Evolutionary conservation across 2,888 invertebrate genomes (phyloP), one percentile per base, ranked within the genome.

Genomic region (Quadriops clusia): DNA sequence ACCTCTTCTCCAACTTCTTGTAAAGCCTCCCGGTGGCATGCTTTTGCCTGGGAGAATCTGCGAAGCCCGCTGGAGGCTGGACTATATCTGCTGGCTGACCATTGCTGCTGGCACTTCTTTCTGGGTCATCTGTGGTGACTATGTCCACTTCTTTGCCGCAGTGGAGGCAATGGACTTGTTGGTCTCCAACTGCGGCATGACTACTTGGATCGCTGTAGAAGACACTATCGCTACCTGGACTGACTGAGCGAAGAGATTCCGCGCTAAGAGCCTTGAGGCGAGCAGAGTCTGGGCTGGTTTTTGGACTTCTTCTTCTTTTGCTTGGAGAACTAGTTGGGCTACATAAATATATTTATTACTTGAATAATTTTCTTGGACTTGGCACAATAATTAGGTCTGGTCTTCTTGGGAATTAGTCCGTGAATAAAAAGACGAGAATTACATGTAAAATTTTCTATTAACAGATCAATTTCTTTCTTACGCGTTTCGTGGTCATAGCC

Each of bases 221-320:
- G 14, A 89, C 87, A 33, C 84, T 86, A 58, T 89, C 87, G 41
- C 86, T 87, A 13, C 89, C 87, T 3, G 87, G 87, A 49, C 86
- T 86, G 21, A 83, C 85, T n/a, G 86, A 86, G 26, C 87, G 72
- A 30, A 89, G 62, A 1, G 86, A 86, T 61, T 89, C 89, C 24
- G 84, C 83, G 44, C 86, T 86, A 36, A 85, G 68, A 6, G 86
- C 84, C 61, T 86, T 86, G 30, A 83, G 57, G 41, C 73, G 61
- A 7, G 64, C 53, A 4, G 58, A 44, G 38, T 70, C 68, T 2
- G 67, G 64, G 47, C 64, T 66, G 17, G 39, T 36, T 38, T 46
- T 39, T 15, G 43, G 40, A 15, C 43, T 41, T 29, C 46, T 38
- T 22, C 44, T 36, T 31, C 40, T 37, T 34, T 48, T 51, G 13